Percentiles rank a stretch among this genome's conserved stretches.
phyloP scores from a whole-genome alignment of 2,797 vertebrate genomes.

The Podargus strigoides region DNA sequence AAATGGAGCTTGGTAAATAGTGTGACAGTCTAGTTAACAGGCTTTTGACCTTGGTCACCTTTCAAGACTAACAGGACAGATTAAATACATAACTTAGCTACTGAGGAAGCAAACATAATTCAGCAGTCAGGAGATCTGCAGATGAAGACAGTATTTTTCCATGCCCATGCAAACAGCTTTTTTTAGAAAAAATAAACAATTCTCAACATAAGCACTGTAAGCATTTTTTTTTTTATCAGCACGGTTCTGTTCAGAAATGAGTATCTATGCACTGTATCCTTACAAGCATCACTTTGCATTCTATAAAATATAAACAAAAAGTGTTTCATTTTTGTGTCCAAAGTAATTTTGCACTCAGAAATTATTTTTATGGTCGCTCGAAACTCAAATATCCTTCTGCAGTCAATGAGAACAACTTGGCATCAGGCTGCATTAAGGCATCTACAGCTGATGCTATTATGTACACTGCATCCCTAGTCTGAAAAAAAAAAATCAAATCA shows the following conservation, averaged over 20 bases:
- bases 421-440: not conserved
- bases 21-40: not conserved
- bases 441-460: not conserved
- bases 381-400: not conserved
- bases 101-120: not conserved
- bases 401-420: not conserved
- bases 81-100: not conserved
- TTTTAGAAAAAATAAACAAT: not conserved
- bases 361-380: not conserved
- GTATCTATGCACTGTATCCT: not conserved
- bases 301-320: not conserved
- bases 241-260: not conserved
- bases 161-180: not conserved
- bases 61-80: not conserved
- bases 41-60: not conserved
- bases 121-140: not conserved
- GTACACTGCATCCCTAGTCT: not conserved
- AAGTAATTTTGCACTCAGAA: not conserved
- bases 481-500: not conserved
- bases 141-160: not conserved
- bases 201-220: not conserved
- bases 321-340: not conserved
- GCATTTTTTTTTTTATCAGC: not conserved
- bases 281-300: not conserved
- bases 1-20: not conserved